Evolutionary conservation across 2,113 vertebrate species (phyloP).

Genomic region (Rattus norvegicus): DNA sequence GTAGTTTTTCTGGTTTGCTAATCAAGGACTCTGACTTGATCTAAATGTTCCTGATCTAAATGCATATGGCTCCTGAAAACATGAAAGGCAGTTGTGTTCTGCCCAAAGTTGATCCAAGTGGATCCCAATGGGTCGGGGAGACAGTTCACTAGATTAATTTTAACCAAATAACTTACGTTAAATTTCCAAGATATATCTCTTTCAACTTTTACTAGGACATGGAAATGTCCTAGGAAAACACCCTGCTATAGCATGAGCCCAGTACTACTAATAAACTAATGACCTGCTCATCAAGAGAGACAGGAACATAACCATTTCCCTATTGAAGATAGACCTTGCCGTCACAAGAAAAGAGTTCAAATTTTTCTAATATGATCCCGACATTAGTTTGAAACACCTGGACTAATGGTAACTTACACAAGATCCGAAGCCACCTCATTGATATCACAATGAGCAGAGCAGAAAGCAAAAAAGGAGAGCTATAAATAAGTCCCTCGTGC

Average conservation of each 20-base stretch:
- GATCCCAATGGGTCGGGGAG: not conserved
- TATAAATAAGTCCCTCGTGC: not conserved
- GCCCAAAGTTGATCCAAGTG: not conserved
- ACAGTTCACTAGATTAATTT: not conserved
- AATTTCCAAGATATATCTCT: not conserved
- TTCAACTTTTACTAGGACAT: not conserved
- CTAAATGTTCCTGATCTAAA: not conserved
- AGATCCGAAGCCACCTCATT: not conserved
- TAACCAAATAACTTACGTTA: not conserved
- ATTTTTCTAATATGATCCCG: not conserved
- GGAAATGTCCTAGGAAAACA: not conserved
- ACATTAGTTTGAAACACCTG: not conserved
- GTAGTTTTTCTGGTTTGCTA: not conserved
- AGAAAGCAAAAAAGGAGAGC: not conserved
- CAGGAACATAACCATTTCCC: not conserved
- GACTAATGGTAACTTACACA: not conserved
- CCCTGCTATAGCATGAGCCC: not conserved
- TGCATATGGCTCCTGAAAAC: not conserved
- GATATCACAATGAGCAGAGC: not conserved
- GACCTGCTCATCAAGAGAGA: not conserved
- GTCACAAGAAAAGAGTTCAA: not conserved
- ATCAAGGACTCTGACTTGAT: not conserved
- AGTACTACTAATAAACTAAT: not conserved
- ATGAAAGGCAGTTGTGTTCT: not conserved
- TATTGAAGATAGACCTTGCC: not conserved